Evolutionary conservation across 2,113 vertebrate genomes (phyloP).

Genomic region (Patagioenas fasciata): DNA sequence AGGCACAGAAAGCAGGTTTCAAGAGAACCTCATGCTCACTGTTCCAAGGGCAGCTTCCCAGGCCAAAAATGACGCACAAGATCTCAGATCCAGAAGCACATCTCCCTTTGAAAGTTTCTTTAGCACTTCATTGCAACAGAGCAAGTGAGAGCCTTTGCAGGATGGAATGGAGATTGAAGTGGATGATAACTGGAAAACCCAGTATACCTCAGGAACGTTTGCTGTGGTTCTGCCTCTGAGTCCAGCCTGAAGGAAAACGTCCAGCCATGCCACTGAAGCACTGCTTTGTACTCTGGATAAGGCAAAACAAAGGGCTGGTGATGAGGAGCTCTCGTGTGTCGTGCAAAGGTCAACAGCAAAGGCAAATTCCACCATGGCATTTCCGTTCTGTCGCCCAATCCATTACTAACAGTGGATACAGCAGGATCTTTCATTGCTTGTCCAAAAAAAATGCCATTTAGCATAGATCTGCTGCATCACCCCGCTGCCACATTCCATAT

Average conservation of each 20-base stretch:
- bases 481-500: not conserved
- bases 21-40: conserved; percentile 37
- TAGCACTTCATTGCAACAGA: not conserved
- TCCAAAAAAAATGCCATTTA: conserved; percentile 32
- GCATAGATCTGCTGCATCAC: not conserved
- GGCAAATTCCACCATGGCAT: conserved; percentile 54
- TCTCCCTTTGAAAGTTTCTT: conserved; percentile 17
- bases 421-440: conserved; percentile 9
- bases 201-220: not conserved
- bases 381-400: not conserved
- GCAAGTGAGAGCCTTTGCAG: not conserved
- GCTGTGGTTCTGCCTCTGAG: not conserved
- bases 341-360: conserved; percentile 46
- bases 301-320: conserved; percentile 50
- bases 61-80: conserved; percentile 10
- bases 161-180: not conserved
- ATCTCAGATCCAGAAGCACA: not conserved
- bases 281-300: conserved; percentile 40
- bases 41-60: conserved; percentile 25
- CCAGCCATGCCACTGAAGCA: not conserved
- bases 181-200: not conserved
- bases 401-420: not conserved
- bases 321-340: not conserved
- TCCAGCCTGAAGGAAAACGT: conserved; percentile 19
- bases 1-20: conserved; percentile 31